Base-by-base conservation (phyloP, 2,888 invertebrate species). In the Sympetrum striolatum region DNA sequence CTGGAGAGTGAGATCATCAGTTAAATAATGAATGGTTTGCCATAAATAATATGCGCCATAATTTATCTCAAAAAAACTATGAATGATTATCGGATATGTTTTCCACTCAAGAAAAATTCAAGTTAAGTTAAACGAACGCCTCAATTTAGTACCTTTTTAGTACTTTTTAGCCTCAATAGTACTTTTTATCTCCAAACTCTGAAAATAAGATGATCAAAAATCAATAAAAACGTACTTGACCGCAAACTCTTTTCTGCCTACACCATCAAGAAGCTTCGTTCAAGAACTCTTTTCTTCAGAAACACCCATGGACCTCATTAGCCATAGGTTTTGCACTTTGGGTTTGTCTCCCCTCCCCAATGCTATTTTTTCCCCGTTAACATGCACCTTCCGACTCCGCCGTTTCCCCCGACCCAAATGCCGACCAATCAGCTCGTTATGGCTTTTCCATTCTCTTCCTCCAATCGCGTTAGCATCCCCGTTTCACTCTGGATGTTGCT, bases 391-490 rank as follows among this genome's bases (percentile, higher is more conserved):
- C 25, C 73, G 5, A 12, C 73, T 31, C n/a, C 25, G 25, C 25
- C 31, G n/a, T 64, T 64, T 35, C 35, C 35, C 58, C 35, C 58
- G 31, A 35, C 80, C 35, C 0, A 22, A 6, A 35, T 22, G 6
- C 60, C 60, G n/a, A 22, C 86, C 86, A 86, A 86, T 86, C 86
- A 86, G 86, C 58, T 60, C 86, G 60, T 86, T 86, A 86, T 35
- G 35, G 60, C 86, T 60, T 60, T n/a, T 37, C 18, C 60, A 53
- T 58, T 82, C 82, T 14, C 82, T 22, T 37, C 58, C 18, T 82
- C 53, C 48, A 12, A n/a, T 53, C 58, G 31, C 58, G 15, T 14
- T 35, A 25, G 35, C 44, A 35, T 60, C 35, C 35, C 58, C 58
- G 4, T 31, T 22, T 58, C 35, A 48, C 37, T 58, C 53, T 18